A percentile compares a stretch with the other conserved stretches of the same genome.
Evolutionary conservation across 2,797 vertebrate genomes (phyloP).

Genomic region (Danio jaintianensis): DNA sequence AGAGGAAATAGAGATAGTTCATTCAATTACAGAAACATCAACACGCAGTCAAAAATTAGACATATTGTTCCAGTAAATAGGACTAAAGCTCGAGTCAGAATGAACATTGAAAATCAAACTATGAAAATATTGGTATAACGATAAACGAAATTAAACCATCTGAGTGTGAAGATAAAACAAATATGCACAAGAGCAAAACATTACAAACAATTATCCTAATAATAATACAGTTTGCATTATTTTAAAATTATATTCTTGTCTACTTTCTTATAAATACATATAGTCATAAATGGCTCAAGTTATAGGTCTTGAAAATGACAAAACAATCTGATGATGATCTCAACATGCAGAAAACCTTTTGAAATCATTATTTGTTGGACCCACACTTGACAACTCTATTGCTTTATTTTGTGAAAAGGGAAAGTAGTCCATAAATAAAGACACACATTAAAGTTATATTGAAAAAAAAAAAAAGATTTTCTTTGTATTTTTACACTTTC

Average conservation of each 20-base stretch:
- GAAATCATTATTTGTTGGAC: conserved; percentile 47
- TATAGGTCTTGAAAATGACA: conserved; percentile 16
- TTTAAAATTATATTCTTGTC: neutral
- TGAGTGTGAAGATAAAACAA: conserved; percentile 2
- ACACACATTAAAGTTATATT: conserved; percentile 3
- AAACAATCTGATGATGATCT: conserved; percentile 19
- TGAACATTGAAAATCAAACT: neutral
- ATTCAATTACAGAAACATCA: conserved; percentile 43
- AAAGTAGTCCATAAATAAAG: conserved; percentile 46
- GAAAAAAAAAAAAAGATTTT: too few species aligned
- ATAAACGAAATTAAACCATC: conserved; percentile 7
- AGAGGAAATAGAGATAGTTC: conserved; percentile 18
- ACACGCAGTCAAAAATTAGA: conserved; percentile 45
- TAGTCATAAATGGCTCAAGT: neutral
- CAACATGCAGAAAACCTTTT: conserved; percentile 24
- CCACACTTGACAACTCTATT: conserved; percentile 62
- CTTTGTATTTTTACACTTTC: too few species aligned
- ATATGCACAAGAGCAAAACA: neutral
- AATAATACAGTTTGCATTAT: neutral
- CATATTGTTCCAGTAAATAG: conserved; percentile 22
- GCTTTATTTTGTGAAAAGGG: conserved; percentile 63
- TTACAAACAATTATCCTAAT: neutral
- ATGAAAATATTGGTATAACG: conserved; percentile 6
- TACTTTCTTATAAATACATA: conserved; percentile 12
- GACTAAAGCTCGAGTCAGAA: conserved; percentile 26